phyloP scores from a whole-genome alignment of 2,888 invertebrate species.

The Drosophila kuntzei region DNA sequence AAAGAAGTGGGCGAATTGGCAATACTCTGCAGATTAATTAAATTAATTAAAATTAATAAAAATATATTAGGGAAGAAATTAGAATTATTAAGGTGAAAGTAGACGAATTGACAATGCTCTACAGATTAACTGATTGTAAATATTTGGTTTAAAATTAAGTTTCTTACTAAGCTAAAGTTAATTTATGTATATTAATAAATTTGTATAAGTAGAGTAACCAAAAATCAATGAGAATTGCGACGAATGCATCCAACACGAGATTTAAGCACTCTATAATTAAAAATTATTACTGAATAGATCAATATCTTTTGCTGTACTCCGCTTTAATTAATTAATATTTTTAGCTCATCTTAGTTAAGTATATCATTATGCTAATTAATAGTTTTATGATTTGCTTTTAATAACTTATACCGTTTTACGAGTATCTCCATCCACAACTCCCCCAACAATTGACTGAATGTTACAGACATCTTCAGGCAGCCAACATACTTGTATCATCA shows the following conservation, averaged over 20 bases:
- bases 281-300: too few species aligned
- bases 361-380: slow-evolving; percentile 26
- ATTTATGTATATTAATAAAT: too few species aligned
- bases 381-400: slow-evolving; percentile 11
- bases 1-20: not conserved
- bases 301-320: not conserved
- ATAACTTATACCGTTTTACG: slow-evolving; percentile 5
- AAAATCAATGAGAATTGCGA: too few species aligned
- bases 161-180: too few species aligned
- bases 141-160: not conserved
- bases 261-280: too few species aligned
- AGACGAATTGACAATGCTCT: not conserved
- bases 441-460: slow-evolving; percentile 4
- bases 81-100: not conserved
- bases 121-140: not conserved
- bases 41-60: too few species aligned
- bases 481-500: slow-evolving; percentile 16
- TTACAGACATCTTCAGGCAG: slow-evolving; percentile 7
- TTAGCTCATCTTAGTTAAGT: slow-evolving; percentile 1
- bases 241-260: too few species aligned
- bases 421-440: slow-evolving; percentile 22
- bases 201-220: too few species aligned
- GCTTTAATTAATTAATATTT: not conserved
- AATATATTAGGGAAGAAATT: not conserved
- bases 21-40: slow-evolving; percentile 3